A percentile compares a stretch with the other conserved stretches of the same genome.
phyloP scores from a whole-genome alignment of 92 coral and sea anemone genomes.

The Actinernus sp. region DNA sequence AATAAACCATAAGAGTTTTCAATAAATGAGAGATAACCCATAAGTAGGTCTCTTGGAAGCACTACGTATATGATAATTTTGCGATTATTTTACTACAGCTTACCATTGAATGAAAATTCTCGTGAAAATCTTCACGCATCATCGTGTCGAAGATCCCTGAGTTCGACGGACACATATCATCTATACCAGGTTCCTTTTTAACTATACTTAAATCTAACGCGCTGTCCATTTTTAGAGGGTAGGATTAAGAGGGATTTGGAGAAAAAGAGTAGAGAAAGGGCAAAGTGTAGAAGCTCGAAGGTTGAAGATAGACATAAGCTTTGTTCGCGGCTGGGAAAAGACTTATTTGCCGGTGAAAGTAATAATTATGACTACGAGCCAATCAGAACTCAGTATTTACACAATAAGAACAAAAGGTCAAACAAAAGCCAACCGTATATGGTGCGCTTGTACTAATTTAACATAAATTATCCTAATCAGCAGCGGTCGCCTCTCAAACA shows the following conservation, averaged over 20 bases:
- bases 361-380: constrained; percentile 55
- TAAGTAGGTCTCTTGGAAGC: too few relatives aligned
- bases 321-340: constrained; percentile 70
- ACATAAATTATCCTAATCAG: constrained; percentile 50
- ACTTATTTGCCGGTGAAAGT: constrained; percentile 29
- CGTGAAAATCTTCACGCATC: constrained; percentile 89
- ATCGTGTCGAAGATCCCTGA: constrained; percentile 82
- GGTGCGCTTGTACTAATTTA: constrained; percentile 50
- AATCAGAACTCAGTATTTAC: constrained; percentile 46
- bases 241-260: background rate
- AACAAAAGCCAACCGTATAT: constrained; percentile 39
- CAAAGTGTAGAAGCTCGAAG: background rate
- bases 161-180: constrained; percentile 76
- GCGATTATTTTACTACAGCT: constrained; percentile 31
- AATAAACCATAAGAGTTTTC: too few relatives aligned
- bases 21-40: too few relatives aligned
- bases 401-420: constrained; percentile 20
- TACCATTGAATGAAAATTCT: constrained; percentile 81
- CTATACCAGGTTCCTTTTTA: constrained; percentile 85
- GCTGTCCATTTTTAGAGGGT: constrained; percentile 44
- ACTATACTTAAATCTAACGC: constrained; percentile 87
- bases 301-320: constrained; percentile 40
- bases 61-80: too few relatives aligned
- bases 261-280: constrained; percentile 5
- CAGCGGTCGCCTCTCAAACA: background rate